phyloP scores from a whole-genome alignment of 2,113 vertebrate species.

The Panthera uncia region DNA sequence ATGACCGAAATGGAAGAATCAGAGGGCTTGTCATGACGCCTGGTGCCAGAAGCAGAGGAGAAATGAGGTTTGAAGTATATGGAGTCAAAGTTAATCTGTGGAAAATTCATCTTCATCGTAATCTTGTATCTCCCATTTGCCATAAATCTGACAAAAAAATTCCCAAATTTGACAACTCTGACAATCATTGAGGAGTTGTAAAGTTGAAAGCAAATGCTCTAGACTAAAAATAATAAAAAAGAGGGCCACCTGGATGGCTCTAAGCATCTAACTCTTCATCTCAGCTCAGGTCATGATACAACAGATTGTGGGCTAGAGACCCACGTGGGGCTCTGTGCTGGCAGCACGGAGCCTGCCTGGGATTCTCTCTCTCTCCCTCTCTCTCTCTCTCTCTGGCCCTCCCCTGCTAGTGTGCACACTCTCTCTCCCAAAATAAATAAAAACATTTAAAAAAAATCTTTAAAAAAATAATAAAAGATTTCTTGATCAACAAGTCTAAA shows the following conservation, averaged over 20 bases:
- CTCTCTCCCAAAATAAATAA: too few species aligned
- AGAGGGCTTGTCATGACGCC: neutral
- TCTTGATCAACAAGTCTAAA: neutral
- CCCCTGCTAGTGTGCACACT: too few species aligned
- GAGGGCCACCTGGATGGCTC: too few species aligned
- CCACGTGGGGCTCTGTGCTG: too few species aligned
- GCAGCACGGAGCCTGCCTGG: too few species aligned
- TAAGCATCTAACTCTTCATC: too few species aligned
- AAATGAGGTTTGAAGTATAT: neutral
- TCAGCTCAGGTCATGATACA: too few species aligned
- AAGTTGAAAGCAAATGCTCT: neutral
- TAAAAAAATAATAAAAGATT: neutral
- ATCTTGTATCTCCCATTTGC: neutral
- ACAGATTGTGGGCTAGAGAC: too few species aligned
- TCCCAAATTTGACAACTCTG: neutral
- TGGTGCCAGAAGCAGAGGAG: neutral
- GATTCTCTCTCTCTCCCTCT: too few species aligned
- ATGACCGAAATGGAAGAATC: neutral
- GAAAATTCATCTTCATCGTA: neutral
- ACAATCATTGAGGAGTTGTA: neutral
- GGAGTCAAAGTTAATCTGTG: neutral
- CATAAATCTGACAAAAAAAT: neutral
- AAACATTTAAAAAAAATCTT: too few species aligned
- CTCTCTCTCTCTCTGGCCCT: too few species aligned
- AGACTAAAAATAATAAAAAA: neutral